These are phyloP conservation scores for Xylota sylvarum DNA, from an alignment of 2,888 invertebrate species.

Conservation along the genomic window DNA sequence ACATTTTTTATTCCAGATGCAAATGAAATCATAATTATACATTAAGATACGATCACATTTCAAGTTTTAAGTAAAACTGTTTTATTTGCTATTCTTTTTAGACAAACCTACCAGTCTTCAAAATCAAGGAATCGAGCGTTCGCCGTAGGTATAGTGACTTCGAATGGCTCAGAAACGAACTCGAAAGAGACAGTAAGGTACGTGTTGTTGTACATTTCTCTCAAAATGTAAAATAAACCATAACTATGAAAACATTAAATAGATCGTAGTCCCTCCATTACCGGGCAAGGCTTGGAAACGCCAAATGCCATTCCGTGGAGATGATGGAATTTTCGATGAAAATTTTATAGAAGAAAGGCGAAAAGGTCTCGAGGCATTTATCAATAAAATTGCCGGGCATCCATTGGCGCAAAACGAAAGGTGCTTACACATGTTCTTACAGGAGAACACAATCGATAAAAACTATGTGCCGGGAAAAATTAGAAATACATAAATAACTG, in stretches of 20 bases:
- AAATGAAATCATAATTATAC: too few species aligned
- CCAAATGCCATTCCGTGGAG: constrained; percentile 98
- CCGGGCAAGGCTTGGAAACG: constrained; percentile 99
- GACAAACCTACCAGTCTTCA: constrained; percentile 99
- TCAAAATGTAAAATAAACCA: neutral
- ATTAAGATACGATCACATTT: too few species aligned
- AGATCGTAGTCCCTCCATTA: constrained; percentile 99
- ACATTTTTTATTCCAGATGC: too few species aligned
- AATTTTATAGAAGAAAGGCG: constrained; percentile 99
- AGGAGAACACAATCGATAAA: constrained; percentile 98
- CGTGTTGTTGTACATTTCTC: constrained; percentile 72
- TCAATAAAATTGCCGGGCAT: constrained; percentile 99
- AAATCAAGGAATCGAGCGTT: constrained; percentile 99
- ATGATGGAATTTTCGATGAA: constrained; percentile 99
- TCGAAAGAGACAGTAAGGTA: constrained; percentile 99
- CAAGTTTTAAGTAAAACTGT: too few species aligned
- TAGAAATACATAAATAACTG: constrained; percentile 92
- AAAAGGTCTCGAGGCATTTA: constrained; percentile 98
- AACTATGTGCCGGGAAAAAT: constrained; percentile 99
- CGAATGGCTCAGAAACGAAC: constrained; percentile 99
- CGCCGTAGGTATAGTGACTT: constrained; percentile 99
- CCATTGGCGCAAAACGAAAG: constrained; percentile 99
- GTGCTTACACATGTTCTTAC: constrained; percentile 99
- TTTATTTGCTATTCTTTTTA: constrained; percentile 86
- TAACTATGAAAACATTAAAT: constrained; percentile 77